A percentile compares a stretch with the other conserved stretches of the same genome.
phyloP scores from a whole-genome alignment of 2,113 vertebrate species.

The Malurus melanocephalus region DNA sequence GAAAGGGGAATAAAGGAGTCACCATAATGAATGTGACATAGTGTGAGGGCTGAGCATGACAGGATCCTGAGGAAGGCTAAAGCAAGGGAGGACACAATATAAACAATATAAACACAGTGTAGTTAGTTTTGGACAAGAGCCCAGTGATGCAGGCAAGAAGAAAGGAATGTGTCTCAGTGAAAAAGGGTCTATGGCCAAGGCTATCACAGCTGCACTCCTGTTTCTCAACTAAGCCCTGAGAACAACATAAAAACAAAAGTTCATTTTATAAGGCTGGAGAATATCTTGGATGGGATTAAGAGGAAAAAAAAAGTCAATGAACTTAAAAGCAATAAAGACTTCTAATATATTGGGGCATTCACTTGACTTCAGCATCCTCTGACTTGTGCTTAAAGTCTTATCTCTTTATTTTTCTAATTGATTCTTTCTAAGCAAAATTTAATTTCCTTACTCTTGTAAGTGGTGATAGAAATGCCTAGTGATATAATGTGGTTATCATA shows the following conservation, averaged over 20 bases:
- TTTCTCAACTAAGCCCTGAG: slow-evolving; percentile 12
- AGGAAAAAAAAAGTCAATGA: background rate
- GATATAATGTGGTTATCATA: background rate
- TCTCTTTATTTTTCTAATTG: background rate
- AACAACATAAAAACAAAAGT: slow-evolving; percentile 23
- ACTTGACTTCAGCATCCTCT: background rate
- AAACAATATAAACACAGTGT: slow-evolving; percentile 37
- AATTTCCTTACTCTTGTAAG: background rate
- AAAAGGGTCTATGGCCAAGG: slow-evolving; percentile 12
- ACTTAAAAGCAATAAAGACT: background rate
- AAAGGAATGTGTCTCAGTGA: slow-evolving; percentile 37
- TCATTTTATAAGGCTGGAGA: background rate
- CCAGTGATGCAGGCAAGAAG: slow-evolving; percentile 37
- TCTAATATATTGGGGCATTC: background rate
- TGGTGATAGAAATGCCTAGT: background rate
- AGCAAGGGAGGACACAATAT: slow-evolving; percentile 34
- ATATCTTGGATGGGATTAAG: background rate
- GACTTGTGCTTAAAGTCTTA: background rate
- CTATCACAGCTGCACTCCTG: slow-evolving; percentile 27
- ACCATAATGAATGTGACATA: slow-evolving; percentile 16
- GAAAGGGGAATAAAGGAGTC: background rate
- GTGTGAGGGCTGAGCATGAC: slow-evolving; percentile 29
- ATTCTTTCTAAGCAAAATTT: background rate
- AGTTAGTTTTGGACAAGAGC: slow-evolving; percentile 37
- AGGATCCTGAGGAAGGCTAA: background rate